Evolutionary conservation across 2,888 invertebrate genomes (phyloP), one percentile per base, ranked within the genome.

Genomic region (Scrobipalpa atriplicella): DNA sequence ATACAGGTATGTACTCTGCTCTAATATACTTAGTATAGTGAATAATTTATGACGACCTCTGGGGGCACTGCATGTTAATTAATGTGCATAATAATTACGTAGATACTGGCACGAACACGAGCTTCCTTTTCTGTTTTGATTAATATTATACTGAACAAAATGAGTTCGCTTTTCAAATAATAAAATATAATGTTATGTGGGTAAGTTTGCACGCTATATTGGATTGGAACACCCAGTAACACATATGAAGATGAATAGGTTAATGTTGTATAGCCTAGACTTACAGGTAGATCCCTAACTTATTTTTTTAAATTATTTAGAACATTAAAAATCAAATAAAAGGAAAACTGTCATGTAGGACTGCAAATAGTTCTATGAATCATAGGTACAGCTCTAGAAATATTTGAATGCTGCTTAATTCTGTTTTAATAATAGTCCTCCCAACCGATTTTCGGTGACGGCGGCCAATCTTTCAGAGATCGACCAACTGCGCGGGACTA

Each of bases 81-180:
- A 91, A 91, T 92, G 91, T 91, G 90, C 90, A 91, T 91, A 92
- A 89, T 91, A 91, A 92, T 90, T 89, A 90, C 84, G 64, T 56
- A 56, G 54, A 56, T 62, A 85, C 86, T 80, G 86, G 87, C 86
- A 88, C 86, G 83, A 82, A 83, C 88, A 81, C 86, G 86, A 85
- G 91, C 91, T 92, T 91, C 91, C 91, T 88, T 90, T 87, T 91
- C 87, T 84, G 84, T 83, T 86, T 83, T 92, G 92, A 92, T 92
- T 91, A 92, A 92, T n/a, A n/a, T 92, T 88, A 78, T 78, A 73
- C 74, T 78, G 79, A 82, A 85, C 81, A n/a, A 87, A 89, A 89
- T 90, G 89, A 87, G 85, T 83, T 86, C 73, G 76, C 80, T 80
- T 78, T 80, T 78, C 76, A 78, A 79, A 82, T 80, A 84, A 78